Percentiles rank a stretch among this genome's conserved stretches.
Conservation (phyloP, 2,113 vertebrate species). For the Petromus typicus region DNA sequence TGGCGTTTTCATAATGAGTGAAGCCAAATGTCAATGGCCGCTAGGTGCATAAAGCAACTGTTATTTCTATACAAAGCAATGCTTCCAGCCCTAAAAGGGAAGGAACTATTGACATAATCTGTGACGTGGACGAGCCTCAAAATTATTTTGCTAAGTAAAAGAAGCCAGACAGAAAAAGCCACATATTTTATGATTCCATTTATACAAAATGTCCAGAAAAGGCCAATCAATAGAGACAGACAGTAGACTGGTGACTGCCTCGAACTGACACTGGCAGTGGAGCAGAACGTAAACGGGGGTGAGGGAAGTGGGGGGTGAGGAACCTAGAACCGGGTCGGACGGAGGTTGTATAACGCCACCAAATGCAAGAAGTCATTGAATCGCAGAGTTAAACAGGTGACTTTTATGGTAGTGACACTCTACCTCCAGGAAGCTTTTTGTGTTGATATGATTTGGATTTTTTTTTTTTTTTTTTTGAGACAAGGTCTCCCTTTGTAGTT, state of each 20-base stretch:
- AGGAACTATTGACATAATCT: accelerated
- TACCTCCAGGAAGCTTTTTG: not conserved
- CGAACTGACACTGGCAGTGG: not conserved
- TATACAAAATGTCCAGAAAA: conserved; percentile 24
- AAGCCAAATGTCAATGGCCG: not conserved
- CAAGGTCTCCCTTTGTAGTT: not conserved
- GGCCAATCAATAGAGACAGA: not conserved
- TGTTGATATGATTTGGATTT: not conserved
- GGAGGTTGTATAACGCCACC: not conserved
- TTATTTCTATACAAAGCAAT: not conserved
- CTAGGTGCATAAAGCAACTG: not conserved
- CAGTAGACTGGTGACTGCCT: not conserved
- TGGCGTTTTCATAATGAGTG: not conserved
- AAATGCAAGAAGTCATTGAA: not conserved
- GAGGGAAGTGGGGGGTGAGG: accelerated
- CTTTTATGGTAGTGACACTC: not conserved
- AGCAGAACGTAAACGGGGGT: not conserved
- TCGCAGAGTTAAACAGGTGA: not conserved
- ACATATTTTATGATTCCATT: not conserved
- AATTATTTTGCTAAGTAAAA: conserved; percentile 23
- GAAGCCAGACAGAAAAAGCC: not conserved
- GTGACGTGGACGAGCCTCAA: not conserved
- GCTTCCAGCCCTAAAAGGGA: not conserved
- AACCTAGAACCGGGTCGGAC: not conserved
- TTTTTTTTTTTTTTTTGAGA: no score